phyloP scores from a whole-genome alignment of 1,140 invertebrate genomes.

The Delia radicum region DNA sequence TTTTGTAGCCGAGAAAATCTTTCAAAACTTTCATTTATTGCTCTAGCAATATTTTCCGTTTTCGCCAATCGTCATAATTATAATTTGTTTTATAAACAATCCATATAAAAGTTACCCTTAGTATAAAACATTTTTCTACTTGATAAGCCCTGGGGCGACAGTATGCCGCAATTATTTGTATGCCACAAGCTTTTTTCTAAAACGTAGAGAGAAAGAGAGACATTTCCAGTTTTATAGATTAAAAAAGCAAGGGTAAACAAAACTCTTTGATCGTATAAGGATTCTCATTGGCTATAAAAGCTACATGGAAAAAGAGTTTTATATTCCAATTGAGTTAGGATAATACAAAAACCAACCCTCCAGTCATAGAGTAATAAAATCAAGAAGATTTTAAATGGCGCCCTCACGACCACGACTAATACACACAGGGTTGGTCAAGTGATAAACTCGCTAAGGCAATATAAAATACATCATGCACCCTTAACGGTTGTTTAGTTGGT shows the following conservation, averaged over 20 bases:
- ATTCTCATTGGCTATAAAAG: neutral
- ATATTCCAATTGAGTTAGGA: neutral
- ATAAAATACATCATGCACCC: constrained; percentile 50
- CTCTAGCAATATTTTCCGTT: too few species aligned
- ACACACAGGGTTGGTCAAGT: constrained; percentile 49
- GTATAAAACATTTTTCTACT: neutral
- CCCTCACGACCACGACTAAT: constrained; percentile 53
- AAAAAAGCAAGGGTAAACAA: neutral
- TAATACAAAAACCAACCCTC: neutral
- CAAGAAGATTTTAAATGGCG: constrained; percentile 51
- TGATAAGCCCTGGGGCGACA: neutral
- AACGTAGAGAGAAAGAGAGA: neutral
- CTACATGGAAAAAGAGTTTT: neutral
- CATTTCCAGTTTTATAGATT: too few species aligned
- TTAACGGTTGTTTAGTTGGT: constrained; percentile 51
- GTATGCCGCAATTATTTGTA: neutral
- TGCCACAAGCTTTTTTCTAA: neutral
- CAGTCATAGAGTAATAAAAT: neutral
- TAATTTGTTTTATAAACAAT: too few species aligned
- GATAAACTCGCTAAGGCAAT: constrained; percentile 22
- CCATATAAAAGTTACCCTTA: neutral
- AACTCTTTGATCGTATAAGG: neutral
- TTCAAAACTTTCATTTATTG: too few species aligned
- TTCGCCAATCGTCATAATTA: neutral
- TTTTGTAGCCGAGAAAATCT: too few species aligned